Conservation (phyloP, 2,888 invertebrate genomes). For the Chironomus riparius region DNA sequence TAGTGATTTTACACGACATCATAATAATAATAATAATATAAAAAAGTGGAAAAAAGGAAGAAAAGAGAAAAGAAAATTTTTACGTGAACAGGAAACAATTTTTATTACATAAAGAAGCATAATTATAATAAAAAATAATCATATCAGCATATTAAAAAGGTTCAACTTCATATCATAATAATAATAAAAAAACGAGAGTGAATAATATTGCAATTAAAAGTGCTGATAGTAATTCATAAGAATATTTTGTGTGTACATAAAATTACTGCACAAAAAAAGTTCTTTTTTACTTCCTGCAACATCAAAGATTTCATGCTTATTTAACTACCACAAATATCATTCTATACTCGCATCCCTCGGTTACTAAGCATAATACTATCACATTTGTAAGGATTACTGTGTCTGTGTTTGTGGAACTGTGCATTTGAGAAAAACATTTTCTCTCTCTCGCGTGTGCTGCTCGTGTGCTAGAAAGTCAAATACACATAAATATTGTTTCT, state of each 20-base stretch:
- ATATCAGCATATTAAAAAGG: neutral
- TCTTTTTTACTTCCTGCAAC: neutral
- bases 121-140: neutral
- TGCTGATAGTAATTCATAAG: too few relatives aligned
- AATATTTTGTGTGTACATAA: neutral
- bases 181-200: neutral
- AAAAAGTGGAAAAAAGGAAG: neutral
- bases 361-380: neutral
- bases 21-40: neutral
- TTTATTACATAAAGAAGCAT: too few relatives aligned
- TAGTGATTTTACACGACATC: too few relatives aligned
- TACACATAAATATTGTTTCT: neutral
- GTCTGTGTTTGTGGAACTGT: too few relatives aligned
- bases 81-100: too few relatives aligned
- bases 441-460: neutral
- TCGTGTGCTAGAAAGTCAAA: neutral
- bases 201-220: too few relatives aligned
- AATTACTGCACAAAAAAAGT: neutral
- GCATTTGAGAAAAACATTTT: too few relatives aligned
- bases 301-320: conserved; percentile 24
- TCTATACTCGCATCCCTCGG: neutral
- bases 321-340: conserved; percentile 18
- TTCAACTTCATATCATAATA: neutral
- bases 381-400: neutral
- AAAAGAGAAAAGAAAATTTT: too few relatives aligned